Evolutionary conservation across 2,113 vertebrate species (phyloP), one percentile per base, ranked within the genome.

Genomic region (Gallinago media): DNA sequence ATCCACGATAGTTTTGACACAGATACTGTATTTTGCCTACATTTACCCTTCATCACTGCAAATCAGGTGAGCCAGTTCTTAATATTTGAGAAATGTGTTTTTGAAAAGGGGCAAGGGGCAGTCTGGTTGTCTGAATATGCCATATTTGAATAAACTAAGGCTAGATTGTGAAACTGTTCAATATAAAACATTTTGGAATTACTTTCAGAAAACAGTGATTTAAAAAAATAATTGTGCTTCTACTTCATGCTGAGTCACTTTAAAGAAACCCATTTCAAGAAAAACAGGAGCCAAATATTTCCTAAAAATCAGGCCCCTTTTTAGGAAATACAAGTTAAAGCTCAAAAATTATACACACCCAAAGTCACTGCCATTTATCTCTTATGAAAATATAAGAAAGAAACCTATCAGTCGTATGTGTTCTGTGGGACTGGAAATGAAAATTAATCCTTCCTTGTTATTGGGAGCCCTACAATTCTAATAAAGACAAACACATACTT

Each of bases 41-140:
- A 50, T 61, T 88, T 85, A 46, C 11, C 59, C 6, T 34, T 90
- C 88, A 88, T 36, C 17, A 22, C 25, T 21, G 14, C 25, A 71
- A 88, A 34, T 72, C 42, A 38, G 22, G 26, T 31, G 4, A 75
- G 1, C 5, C 75, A 8, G 36, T 32, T 15, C 26, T 59, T 78
- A 71, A 52, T 74, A 74, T 58, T 38, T 49, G 25, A 74, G 27
- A 59, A 73, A 65, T 0, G 0, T 29, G 2, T 17, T 67, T 54
- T 29, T n/a, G 26, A 74, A 85, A 65, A 5, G 1, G 1, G 6
- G 19, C 2, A 9, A 10, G 8, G 4, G 12, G 10, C 12, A 76
- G 8, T 27, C 14, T 73, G 8, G 17, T 61, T 13, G 4, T 59
- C 74, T 47, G 38, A 34, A 5, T 40, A 59, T 25, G 19, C 1